Conservation (phyloP, 2,113 vertebrate species). For the Arothron firmamentum region DNA sequence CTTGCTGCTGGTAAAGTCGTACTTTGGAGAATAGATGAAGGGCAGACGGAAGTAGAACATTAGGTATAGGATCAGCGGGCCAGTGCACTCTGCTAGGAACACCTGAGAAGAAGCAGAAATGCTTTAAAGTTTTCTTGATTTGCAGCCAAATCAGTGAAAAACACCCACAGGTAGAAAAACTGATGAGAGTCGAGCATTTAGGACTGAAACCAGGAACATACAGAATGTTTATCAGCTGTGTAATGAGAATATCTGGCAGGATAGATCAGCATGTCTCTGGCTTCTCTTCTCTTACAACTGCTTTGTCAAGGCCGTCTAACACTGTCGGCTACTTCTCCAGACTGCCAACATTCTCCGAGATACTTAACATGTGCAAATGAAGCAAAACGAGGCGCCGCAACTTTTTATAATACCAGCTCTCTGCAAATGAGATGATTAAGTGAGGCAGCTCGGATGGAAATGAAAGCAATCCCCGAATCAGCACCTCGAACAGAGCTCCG, state of each 20-base stretch:
- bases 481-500: conserved; percentile 32
- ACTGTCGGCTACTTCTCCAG: not conserved
- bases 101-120: conserved; percentile 72
- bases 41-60: conserved; percentile 90
- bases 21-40: conserved; percentile 85
- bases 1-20: conserved; percentile 87
- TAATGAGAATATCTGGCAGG: too few relatives aligned
- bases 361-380: conserved; percentile 7
- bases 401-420: conserved; percentile 36
- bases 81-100: conserved; percentile 85
- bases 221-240: too few relatives aligned
- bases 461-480: conserved; percentile 58
- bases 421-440: conserved; percentile 29
- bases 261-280: not conserved
- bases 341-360: conserved; percentile 2
- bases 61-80: conserved; percentile 86
- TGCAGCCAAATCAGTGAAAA: not conserved
- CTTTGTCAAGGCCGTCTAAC: conserved; percentile 12
- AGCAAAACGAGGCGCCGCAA: conserved; percentile 18
- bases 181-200: not conserved
- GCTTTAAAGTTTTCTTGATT: not conserved
- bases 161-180: not conserved
- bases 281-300: conserved; percentile 14
- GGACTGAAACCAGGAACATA: not conserved
- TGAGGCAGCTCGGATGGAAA: conserved; percentile 26